Base-by-base conservation (phyloP, 2,888 invertebrate species). In the Fabriciana adippe region DNA sequence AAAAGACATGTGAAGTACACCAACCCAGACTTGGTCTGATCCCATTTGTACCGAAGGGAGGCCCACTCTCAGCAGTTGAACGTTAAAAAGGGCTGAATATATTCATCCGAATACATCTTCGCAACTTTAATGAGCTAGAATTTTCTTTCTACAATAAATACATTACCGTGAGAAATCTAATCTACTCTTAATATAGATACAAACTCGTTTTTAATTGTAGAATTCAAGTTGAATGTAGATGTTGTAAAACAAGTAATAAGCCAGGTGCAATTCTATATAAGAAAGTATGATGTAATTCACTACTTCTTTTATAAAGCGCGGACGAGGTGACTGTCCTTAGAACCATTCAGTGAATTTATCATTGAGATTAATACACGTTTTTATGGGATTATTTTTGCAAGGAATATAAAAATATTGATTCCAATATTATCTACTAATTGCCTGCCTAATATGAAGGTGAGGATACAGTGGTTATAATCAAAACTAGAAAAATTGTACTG, bases 191-290 rank as follows among this genome's bases (percentile, higher is more conserved):
- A 60, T 57, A 64, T 54, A 64, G 66, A 50, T 64, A 71, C 47
- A 56, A 66, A 71, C 71, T 66, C 18, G 71, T 71, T 71, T 68
- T 71, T 71, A 71, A 71, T 71, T 71, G 69, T 60, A 69, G 64
- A 69, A 66, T 66, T 66, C 71, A 57, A 57, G 71, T 64, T 61
- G 51, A 18, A 63, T n/a, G 60, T 67, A 51, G 63, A 71, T 66
- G 66, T 69, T 59, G 71, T 67, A 63, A 15, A 59, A 63, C 69
- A 62, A 65, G 71, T 65, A 67, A 57, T 57, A 59, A 67, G 63
- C 64, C 50, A 64, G 69, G 61, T 71, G 69, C 71, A 64, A 55
- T 57, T 53, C 47, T 41, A 41, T 41, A 51, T 64, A 64, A 65
- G 66, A 69, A 71, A 69, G 57, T 62, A 57, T 71, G 67, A 71